Base-by-base conservation (phyloP, 30 jellyfish, hydroid and myxozoan species). In the Rhopilema esculentum region DNA sequence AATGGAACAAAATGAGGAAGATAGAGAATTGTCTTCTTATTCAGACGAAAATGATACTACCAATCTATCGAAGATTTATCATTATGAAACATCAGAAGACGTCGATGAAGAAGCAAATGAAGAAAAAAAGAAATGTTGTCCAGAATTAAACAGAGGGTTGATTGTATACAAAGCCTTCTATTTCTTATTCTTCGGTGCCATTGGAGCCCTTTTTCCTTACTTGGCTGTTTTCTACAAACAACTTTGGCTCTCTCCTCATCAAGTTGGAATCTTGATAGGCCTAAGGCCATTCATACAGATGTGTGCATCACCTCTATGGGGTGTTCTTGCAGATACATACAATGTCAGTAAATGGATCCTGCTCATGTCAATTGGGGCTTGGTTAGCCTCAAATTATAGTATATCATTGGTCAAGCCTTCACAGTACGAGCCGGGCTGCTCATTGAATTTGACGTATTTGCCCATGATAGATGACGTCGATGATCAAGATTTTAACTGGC, bases 261-360 rank as follows among this genome's bases (percentile, higher is more conserved):
- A 95, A 87, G 99, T 95, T 33, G 99, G 99, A 0, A 77, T 95
- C 25, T 80, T 95, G 62, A 95, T 95, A 22, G 99, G 99, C 63
- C 87, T 95, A 6, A 89, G 99, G 74, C 99, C 99, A 33, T 95
- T 95, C 66, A 95, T 95, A 27, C 99, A 95, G 52, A 95, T 95
- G 99, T 89, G 97, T 66, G 96, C 99, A 22, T 96, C 94, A 57
- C 99, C 99, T 57, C 50, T 95, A 27, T 95, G 99, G 99, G 99
- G 99, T 1, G 94, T 91, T 26, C 75, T 95, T 22, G 99, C 99
- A 22, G 99, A 95, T 33, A 85, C 99, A 20, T 95, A 91, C 77
- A 91, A 95, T 66, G 99, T 87, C 23, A 77, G 97, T 27, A 95
- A 87, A 76, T 27, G 81, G 81, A 91, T 95, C 25, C 57, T 95